Base-by-base conservation (phyloP, 2,113 vertebrate species). In the mouse (Mus musculus) region DNA sequence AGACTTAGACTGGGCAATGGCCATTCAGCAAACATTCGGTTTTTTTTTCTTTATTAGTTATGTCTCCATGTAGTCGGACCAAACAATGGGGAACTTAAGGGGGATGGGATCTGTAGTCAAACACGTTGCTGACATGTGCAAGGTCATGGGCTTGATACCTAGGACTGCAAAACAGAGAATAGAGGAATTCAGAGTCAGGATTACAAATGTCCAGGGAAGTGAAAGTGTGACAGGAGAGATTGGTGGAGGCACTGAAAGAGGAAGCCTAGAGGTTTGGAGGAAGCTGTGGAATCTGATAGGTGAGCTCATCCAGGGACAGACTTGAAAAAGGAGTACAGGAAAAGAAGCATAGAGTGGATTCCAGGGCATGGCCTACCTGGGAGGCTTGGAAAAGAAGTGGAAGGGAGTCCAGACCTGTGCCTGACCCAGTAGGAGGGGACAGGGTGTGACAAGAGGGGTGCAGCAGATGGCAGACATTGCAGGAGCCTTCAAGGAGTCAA, bases 141-240 rank as follows among this genome's bases (percentile, higher is more conserved):
- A 87, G 46, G 11, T 67, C 1, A 10, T 16, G 42, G 42, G 16
- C 86, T 76, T 76, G 20, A 42, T 42, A 30, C 19, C 8, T 14
- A 81, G 63, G 5, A 39, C 2, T 59, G n/a, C 10, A 14, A 52
- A 93, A 36, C 0, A 65, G 42, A 56, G 86, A 88, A 56, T 17
- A 59, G 52, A 89, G 46, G 22, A 46, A 73, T 46, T 87, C 52
- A n/a, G 52, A 36, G 39, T 39, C 46, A 63, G 91, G 72, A 42
- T n/a, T 19, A 59, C 26, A 30, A 33, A 36, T 89, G 90, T 49
- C 24, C 26, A 54, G 42, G 75, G 72, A 89, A 90, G 80, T 75
- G 85, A 72, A 89, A 93, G 65, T 36, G 14, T 69, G 85, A 73
- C 39, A 92, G 88, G 84, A 77, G 89, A 95, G 24, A 22, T 7